These are phyloP conservation scores for Chelmon rostratus DNA, from an alignment of 2,797 vertebrate genomes.

Conservation along the genomic window DNA sequence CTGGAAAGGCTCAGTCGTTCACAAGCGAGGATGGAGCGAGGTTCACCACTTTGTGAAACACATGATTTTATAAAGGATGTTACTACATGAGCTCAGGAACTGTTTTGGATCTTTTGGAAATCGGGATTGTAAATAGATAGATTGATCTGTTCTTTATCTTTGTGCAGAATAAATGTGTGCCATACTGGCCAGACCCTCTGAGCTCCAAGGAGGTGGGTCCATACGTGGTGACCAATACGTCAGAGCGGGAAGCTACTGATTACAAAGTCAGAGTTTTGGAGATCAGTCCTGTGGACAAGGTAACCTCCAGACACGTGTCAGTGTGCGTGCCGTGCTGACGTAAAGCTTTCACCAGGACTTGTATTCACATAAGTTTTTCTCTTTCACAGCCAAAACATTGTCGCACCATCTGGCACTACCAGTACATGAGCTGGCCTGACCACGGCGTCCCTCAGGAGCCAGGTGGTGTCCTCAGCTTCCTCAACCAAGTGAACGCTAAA, in stretches of 20 bases:
- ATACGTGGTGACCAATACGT: constrained; percentile 82
- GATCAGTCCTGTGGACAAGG: constrained; percentile 81
- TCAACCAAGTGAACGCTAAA: constrained; percentile 91
- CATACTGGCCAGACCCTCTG: constrained; percentile 91
- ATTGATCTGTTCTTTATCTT: constrained; percentile 12
- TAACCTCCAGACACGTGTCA: constrained; percentile 75
- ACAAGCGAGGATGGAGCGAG: no score
- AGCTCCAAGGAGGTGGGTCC: constrained; percentile 80
- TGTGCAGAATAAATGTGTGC: constrained; percentile 95
- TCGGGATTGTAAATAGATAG: no score
- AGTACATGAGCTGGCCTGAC: constrained; percentile 98
- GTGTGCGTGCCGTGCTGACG: not conserved
- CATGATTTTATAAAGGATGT: no score
- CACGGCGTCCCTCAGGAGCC: constrained; percentile 94
- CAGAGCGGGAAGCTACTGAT: constrained; percentile 87
- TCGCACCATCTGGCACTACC: constrained; percentile 93
- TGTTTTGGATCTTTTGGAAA: no score
- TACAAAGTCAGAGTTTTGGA: constrained; percentile 91
- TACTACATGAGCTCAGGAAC: no score
- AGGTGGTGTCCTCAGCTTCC: constrained; percentile 94
- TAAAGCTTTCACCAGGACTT: not conserved
- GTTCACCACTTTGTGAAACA: no score
- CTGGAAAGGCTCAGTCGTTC: no score
- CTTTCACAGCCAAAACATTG: constrained; percentile 66
- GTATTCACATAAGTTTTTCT: not conserved